A percentile compares a stretch with the other conserved stretches of the same genome.
phyloP scores from a whole-genome alignment of 1,140 invertebrate species.

The Philopotamus ludificatus region DNA sequence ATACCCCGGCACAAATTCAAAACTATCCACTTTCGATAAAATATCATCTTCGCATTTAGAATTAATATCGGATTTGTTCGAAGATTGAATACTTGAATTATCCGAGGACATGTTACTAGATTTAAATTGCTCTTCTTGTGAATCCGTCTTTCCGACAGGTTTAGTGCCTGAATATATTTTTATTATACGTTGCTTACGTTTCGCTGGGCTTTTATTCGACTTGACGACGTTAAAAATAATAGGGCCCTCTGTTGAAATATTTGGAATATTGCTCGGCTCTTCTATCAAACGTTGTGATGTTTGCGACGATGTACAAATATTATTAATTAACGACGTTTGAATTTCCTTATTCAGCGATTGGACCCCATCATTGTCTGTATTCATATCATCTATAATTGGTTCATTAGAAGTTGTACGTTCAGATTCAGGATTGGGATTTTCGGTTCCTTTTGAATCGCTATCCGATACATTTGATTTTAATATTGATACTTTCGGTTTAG shows the following conservation, averaged over 20 bases:
- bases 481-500: background rate
- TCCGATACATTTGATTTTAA: too few relatives aligned
- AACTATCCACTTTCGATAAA: constrained; percentile 53
- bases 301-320: constrained; percentile 20
- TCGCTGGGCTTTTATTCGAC: background rate
- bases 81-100: too few relatives aligned
- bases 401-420: background rate
- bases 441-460: too few relatives aligned
- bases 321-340: constrained; percentile 47
- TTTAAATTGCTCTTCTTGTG: too few relatives aligned
- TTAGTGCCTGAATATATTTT: too few relatives aligned
- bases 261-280: background rate
- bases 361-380: background rate
- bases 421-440: background rate
- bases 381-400: background rate
- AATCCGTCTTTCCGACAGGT: too few relatives aligned
- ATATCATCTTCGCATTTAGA: constrained; percentile 42
- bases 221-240: constrained; percentile 28
- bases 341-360: constrained; percentile 47
- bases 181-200: background rate
- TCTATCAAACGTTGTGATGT: background rate
- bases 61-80: constrained; percentile 11
- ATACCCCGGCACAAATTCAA: constrained; percentile 56
- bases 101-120: too few relatives aligned
- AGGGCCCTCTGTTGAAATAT: constrained; percentile 17